Evolutionary conservation across 2,113 vertebrate species (phyloP).

Genomic region (Chinchilla lanigera): DNA sequence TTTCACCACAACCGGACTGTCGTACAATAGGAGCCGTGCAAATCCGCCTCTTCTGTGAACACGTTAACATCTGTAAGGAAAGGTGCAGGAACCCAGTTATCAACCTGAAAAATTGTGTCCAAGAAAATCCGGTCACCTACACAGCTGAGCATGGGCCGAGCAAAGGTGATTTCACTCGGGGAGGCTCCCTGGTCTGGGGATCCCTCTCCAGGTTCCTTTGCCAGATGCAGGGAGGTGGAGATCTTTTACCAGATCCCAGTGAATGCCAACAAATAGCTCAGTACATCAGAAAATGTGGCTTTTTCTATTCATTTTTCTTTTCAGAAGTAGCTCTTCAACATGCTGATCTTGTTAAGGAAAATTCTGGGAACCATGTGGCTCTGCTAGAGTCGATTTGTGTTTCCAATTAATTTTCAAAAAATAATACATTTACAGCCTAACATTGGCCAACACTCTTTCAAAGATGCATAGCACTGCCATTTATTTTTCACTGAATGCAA

Average conservation of each 20-base stretch:
- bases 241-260: not conserved
- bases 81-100: constrained; percentile 28
- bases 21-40: constrained; percentile 26
- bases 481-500: constrained; percentile 49
- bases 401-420: constrained; percentile 72
- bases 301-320: constrained; percentile 68
- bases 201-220: not conserved
- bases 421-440: constrained; percentile 45
- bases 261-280: constrained; percentile 25
- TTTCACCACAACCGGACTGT: constrained; percentile 63
- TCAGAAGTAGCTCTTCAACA: constrained; percentile 64
- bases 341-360: constrained; percentile 72
- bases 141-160: not conserved
- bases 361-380: constrained; percentile 59
- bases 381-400: constrained; percentile 69
- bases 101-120: constrained; percentile 26
- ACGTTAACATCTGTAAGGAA: constrained; percentile 53
- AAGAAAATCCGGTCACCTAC: constrained; percentile 32
- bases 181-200: not conserved
- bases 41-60: constrained; percentile 52
- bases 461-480: not conserved
- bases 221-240: not conserved
- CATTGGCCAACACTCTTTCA: constrained; percentile 40
- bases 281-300: constrained; percentile 56
- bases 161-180: constrained; percentile 10